phyloP scores from a whole-genome alignment of 2,888 invertebrate genomes.

The Drosophila monieri region DNA sequence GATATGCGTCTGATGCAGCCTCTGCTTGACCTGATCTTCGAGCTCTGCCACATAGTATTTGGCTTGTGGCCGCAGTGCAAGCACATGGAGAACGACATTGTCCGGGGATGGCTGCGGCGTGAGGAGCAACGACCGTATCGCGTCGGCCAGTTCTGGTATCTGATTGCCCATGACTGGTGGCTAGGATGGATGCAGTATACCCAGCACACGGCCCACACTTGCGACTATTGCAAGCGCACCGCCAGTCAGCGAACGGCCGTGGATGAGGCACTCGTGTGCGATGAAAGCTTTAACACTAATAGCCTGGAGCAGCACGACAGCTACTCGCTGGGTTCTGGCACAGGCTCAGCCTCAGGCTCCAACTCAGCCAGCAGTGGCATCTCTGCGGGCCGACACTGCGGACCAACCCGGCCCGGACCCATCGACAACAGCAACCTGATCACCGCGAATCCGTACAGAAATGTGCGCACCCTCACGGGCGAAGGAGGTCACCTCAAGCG shows the following conservation, averaged over 20 bases:
- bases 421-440: conserved; percentile 91
- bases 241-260: conserved; percentile 79
- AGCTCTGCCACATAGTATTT: conserved; percentile 94
- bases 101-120: conserved; percentile 92
- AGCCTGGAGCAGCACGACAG: conserved; percentile 87
- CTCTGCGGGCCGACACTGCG: conserved; percentile 86
- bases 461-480: conserved; percentile 91
- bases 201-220: conserved; percentile 83
- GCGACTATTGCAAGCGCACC: conserved; percentile 84
- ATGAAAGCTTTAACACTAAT: conserved; percentile 89
- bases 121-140: conserved; percentile 90
- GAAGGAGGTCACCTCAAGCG: conserved; percentile 93
- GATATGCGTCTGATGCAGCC: conserved; percentile 88
- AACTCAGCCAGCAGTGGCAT: conserved; percentile 87
- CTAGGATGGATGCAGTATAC: conserved; percentile 90
- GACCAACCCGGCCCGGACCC: conserved; percentile 86
- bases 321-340: conserved; percentile 83
- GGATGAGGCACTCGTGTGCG: conserved; percentile 88
- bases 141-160: conserved; percentile 95
- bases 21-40: conserved; percentile 89
- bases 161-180: conserved; percentile 95
- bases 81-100: conserved; percentile 92
- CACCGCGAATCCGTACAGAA: conserved; percentile 87
- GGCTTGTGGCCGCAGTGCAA: conserved; percentile 92
- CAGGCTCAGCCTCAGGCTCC: conserved; percentile 83